Base-by-base conservation (phyloP, 2,113 vertebrate genomes). In the Phalacrocorax pelagicus region DNA sequence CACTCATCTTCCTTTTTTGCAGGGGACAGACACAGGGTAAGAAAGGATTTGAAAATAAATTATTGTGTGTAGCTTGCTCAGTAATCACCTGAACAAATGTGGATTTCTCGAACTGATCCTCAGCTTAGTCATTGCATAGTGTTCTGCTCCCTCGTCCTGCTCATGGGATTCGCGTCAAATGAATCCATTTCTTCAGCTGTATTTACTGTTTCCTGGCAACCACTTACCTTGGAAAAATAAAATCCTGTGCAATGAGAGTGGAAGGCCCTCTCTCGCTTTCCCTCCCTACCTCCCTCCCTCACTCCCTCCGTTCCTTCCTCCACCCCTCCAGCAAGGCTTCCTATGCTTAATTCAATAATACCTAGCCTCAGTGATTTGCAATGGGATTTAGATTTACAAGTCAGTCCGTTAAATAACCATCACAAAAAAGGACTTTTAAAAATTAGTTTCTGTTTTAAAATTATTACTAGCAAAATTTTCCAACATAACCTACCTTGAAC, bases 161-260 rank as follows among this genome's bases (percentile, higher is more conserved):
- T 70, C 74, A 29, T 9, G 52, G 47, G 84, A 86, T 91, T 93
- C 81, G 81, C 0, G 3, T 90, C 89, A 67, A 95, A 93, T 80
- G 46, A 91, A 94, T 82, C 44, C 17, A 34, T 93, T 95, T 59
- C 19, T 97, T 74, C 66, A 57, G 63, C 58, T 59, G 77, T 93
- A 92, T 90, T 94, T 92, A 51, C 84, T 88, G 88, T 94, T 74
- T 58, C 72, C 92, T 80, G 82, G 94, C 79, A 96, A 96, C 94
- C 55, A 81, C 54, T 42, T 70, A 72, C 80, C 59, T 86, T 73
- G 70, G 86, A 92, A 87, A 80, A 75, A 81, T 47, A 49, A 92
- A 90, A 75, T 71, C 18, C 77, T 92, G 40, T 65, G 70, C 36
- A 44, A 58, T 34, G 92, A 67, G 26, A 69, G 12, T 80, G 73